Evolutionary conservation across 2,113 vertebrate species (phyloP).

Genomic region (Hiodon alosoides): DNA sequence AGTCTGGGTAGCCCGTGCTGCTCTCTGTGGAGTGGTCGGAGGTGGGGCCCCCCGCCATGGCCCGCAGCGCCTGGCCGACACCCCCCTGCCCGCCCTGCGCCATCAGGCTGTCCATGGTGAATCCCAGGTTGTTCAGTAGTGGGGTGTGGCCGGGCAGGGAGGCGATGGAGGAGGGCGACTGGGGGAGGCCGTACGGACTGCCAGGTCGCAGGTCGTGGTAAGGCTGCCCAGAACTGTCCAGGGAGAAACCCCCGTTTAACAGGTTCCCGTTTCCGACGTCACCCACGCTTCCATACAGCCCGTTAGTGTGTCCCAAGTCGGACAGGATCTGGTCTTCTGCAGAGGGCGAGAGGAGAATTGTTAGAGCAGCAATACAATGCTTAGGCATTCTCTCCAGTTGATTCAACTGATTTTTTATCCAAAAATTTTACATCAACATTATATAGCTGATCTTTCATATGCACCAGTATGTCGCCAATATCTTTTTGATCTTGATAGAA

Average conservation of each 20-base stretch:
- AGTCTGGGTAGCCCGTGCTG: constrained; percentile 97
- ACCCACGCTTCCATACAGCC: constrained; percentile 79
- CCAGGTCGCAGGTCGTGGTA: constrained; percentile 88
- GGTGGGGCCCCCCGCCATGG: constrained; percentile 87
- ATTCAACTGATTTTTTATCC: too few relatives aligned
- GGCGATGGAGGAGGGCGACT: constrained; percentile 91
- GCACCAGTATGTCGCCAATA: too few relatives aligned
- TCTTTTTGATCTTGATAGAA: too few relatives aligned
- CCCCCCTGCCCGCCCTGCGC: constrained; percentile 74
- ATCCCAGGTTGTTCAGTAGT: constrained; percentile 86
- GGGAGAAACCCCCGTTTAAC: constrained; percentile 82
- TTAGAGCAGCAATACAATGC: not conserved
- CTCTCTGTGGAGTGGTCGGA: constrained; percentile 97
- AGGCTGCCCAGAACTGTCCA: constrained; percentile 80
- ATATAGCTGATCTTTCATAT: constrained; percentile 39
- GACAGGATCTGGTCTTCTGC: constrained; percentile 96
- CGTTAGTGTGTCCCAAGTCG: constrained; percentile 82
- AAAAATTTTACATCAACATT: constrained; percentile 23
- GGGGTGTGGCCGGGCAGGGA: constrained; percentile 87
- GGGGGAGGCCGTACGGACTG: constrained; percentile 89
- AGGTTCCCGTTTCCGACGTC: constrained; percentile 75
- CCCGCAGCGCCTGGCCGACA: constrained; percentile 83
- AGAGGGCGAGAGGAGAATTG: constrained; percentile 43
- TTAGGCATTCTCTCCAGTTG: too few relatives aligned
- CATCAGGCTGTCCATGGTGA: constrained; percentile 84